Evolutionary conservation across 2,113 vertebrate species (phyloP).

Genomic region (Dermatemys mawii): DNA sequence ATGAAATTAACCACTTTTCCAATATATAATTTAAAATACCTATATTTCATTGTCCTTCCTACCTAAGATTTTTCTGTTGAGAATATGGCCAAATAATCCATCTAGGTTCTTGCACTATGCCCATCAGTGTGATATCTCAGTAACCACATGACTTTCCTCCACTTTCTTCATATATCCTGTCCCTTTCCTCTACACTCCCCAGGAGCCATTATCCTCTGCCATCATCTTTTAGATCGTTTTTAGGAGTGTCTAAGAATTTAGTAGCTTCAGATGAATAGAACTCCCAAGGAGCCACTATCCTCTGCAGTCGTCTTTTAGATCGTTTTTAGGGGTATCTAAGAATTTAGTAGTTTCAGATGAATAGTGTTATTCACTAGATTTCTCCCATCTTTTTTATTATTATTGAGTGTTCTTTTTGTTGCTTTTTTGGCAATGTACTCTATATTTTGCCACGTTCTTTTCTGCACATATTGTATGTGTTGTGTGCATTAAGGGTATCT

Average conservation of each 20-base stretch:
- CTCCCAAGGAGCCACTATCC: not conserved
- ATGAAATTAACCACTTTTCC: not conserved
- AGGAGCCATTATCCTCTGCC: too few species aligned
- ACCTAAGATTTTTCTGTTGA: not conserved
- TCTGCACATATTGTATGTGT: constrained; percentile 8
- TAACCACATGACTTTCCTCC: not conserved
- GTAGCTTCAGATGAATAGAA: too few species aligned
- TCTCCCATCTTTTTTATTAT: constrained; percentile 44
- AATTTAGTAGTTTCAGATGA: not conserved
- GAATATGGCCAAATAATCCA: not conserved
- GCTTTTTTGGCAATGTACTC: constrained; percentile 48
- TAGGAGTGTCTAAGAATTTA: too few species aligned
- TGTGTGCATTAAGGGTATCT: not conserved
- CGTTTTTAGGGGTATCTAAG: not conserved
- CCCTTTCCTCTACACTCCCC: not conserved
- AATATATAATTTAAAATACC: not conserved
- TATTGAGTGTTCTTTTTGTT: constrained; percentile 28
- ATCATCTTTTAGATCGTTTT: too few species aligned
- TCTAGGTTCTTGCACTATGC: not conserved
- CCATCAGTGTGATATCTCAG: not conserved
- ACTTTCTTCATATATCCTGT: not conserved
- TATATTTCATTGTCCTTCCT: not conserved
- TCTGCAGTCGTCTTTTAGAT: not conserved
- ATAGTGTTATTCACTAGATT: not conserved
- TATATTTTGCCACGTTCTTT: not conserved